Evolutionary conservation across 2,113 vertebrate genomes (phyloP), one percentile per base, ranked within the genome.

Genomic region (Sinocyclocheilus maitianheensis): DNA sequence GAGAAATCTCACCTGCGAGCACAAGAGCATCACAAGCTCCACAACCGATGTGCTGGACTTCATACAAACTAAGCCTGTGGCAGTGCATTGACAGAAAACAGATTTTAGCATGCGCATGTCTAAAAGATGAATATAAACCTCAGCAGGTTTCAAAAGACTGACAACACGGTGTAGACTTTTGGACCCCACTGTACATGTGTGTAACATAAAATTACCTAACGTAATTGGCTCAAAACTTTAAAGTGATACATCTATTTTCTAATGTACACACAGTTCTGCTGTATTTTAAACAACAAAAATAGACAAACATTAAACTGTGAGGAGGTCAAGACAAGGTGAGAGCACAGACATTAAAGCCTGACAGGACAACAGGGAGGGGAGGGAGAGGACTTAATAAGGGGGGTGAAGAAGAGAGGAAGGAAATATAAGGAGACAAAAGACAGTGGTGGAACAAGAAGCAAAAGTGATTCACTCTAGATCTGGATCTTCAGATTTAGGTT

Each of bases 11-110:
- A 99, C 98, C 97, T 99, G 98, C 85, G 98, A 99, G 93, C 98
- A 99, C 87, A 99, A 97, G 93, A 99, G 95, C 98, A 99, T 99
- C 26, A 99, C 98, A 2, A 99, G 95, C 92, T 99, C 98, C 86
- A 99, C 98, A 89, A 99, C 98, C 0, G 98, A 99, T 0, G 98
- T 99, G 92, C 98, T 99, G 0, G 98, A 99, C 92, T 99, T 99
- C 98, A 99, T 99, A 77, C 98, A 99, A 78, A 99, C 98, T 63
- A 99, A 95, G 91, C 98, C 98, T 99, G 91, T 30, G 93, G 91
- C 0, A 87, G 90, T 14, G 91, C 89, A 92, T 84, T 90, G 11
- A 92, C 89, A 82, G 48, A 58, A 60, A 26, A 24, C 37, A 51
- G 10, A 3, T 63, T 43, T 88, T 80, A 78, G 37, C 40, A 30